A percentile compares a stretch with the other conserved stretches of the same genome.
These are phyloP conservation scores for Choloepus didactylus DNA, from an alignment of 2,797 vertebrate species.

Conservation along the genomic window DNA sequence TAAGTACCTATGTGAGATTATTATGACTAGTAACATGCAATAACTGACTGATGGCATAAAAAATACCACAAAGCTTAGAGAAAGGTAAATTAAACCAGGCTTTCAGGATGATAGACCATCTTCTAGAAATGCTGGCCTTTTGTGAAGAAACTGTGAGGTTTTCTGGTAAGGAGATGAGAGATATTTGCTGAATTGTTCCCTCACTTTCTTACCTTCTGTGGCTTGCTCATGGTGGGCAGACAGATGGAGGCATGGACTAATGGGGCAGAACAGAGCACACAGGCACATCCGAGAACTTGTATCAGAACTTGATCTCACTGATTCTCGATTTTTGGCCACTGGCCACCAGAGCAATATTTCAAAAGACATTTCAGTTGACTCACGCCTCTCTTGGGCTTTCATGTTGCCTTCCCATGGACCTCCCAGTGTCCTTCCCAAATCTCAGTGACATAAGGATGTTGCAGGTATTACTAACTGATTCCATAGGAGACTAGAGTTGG, in stretches of 20 bases:
- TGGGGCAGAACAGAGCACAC: background rate
- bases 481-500: constrained; percentile 41
- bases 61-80: constrained; percentile 82
- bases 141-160: background rate
- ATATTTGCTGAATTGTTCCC: background rate
- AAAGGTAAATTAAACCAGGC: constrained; percentile 75
- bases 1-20: constrained; percentile 81
- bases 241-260: background rate
- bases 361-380: constrained; percentile 29
- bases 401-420: background rate
- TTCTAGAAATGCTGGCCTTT: constrained; percentile 39
- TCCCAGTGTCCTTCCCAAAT: constrained; percentile 22
- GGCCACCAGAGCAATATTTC: background rate
- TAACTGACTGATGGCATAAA: constrained; percentile 81
- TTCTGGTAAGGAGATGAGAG: constrained; percentile 51
- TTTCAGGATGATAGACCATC: constrained; percentile 80
- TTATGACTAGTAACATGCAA: constrained; percentile 73
- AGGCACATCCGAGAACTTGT: background rate
- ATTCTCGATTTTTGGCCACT: background rate
- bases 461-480: constrained; percentile 49
- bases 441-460: constrained; percentile 45
- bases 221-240: background rate
- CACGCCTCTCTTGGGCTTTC: background rate
- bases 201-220: constrained; percentile 52
- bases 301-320: background rate